These are phyloP conservation scores for Rhaphigaster nebulosa DNA, from an alignment of 2,888 invertebrate species.

Conservation along the genomic window DNA sequence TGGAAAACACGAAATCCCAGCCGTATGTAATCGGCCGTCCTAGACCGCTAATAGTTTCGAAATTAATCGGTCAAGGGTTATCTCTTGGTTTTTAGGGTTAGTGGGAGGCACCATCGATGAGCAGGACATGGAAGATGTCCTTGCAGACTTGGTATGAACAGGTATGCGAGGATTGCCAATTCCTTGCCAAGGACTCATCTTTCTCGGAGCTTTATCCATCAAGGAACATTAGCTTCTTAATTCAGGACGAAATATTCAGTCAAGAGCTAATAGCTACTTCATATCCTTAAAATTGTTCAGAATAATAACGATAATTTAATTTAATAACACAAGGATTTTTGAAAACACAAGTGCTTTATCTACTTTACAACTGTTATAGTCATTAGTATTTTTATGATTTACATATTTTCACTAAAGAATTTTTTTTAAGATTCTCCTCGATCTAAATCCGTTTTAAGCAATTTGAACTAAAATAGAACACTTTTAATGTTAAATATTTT, in stretches of 20 bases:
- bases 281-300: not conserved
- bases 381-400: too few species aligned
- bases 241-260: not conserved
- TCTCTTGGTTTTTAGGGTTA: not conserved
- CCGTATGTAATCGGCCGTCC: not conserved
- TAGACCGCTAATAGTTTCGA: slow-evolving; percentile 8
- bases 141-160: not conserved
- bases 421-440: too few species aligned
- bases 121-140: not conserved
- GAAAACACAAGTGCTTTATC: too few species aligned
- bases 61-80: slow-evolving; percentile 41
- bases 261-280: not conserved
- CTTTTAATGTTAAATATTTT: too few species aligned
- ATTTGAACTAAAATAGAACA: too few species aligned
- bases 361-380: too few species aligned
- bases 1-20: slow-evolving; percentile 26
- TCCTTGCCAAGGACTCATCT: slow-evolving; percentile 14
- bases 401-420: too few species aligned
- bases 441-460: too few species aligned
- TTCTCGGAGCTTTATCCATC: not conserved
- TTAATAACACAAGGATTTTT: too few species aligned
- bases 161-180: not conserved
- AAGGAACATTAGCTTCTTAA: not conserved
- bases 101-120: not conserved
- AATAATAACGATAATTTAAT: not conserved